Conservation (phyloP, 1,140 invertebrate species). For the Drosophila micromelanica region DNA sequence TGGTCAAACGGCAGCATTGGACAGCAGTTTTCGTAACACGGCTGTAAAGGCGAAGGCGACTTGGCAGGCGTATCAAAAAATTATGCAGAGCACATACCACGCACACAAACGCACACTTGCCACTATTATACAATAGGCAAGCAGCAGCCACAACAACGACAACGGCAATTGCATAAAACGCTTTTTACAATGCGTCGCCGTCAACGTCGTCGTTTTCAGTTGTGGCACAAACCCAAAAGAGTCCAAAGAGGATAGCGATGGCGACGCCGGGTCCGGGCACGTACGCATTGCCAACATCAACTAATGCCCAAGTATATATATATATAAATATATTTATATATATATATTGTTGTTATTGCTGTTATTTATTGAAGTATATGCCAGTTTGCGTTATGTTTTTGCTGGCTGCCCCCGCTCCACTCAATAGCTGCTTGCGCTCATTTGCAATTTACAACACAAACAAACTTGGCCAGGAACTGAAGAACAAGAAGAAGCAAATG, state of each 20-base stretch:
- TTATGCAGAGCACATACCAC: constrained; percentile 80
- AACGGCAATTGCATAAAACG: constrained; percentile 79
- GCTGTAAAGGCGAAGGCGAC: constrained; percentile 27
- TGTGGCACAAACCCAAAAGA: constrained; percentile 50
- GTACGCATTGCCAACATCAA: constrained; percentile 68
- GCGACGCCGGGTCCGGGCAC: constrained; percentile 77
- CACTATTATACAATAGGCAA: constrained; percentile 73
- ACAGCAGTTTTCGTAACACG: constrained; percentile 45
- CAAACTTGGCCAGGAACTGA: constrained; percentile 63
- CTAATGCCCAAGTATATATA: constrained; percentile 68
- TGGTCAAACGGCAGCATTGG: constrained; percentile 39
- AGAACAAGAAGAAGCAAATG: constrained; percentile 22
- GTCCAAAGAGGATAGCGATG: constrained; percentile 49
- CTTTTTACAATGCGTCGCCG: constrained; percentile 70
- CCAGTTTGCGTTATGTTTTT: constrained; percentile 56
- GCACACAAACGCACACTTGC: constrained; percentile 50
- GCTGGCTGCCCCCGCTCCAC: constrained; percentile 5
- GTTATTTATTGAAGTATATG: constrained; percentile 76
- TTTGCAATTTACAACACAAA: constrained; percentile 81
- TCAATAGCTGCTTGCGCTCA: constrained; percentile 58
- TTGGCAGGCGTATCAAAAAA: constrained; percentile 71
- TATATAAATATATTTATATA: not conserved
- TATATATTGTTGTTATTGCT: constrained; percentile 51
- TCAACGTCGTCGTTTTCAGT: constrained; percentile 49
- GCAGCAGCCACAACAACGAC: constrained; percentile 35